Base-by-base conservation (phyloP, 1,140 invertebrate genomes). In the Megalonaias nervosa region DNA sequence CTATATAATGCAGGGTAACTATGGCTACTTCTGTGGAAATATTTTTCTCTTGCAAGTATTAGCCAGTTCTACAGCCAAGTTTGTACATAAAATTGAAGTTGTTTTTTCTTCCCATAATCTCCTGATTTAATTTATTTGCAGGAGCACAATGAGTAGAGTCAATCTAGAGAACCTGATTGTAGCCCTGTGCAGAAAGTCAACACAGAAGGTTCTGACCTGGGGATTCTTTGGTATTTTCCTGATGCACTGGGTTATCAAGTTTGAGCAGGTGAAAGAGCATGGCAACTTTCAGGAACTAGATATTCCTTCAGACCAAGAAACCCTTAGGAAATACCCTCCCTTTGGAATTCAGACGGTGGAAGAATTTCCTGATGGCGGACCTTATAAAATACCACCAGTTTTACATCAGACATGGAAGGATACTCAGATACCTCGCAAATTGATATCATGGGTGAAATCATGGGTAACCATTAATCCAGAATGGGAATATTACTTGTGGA, bases 321-420 rank as follows among this genome's bases (percentile, higher is more conserved):
- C 73, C 31, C 58, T 78, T 48, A 57, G 31, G 14, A 67, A 78
- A 12, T 78, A 67, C 48, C 65, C 70, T 17, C 76, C 76, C 13
- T 31, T 75, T 9, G 23, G 72, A 60, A 58, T 84, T 19, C 73
- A 62, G 15, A n/a, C 65, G 13, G 56, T 80, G 23, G 84, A 87
- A 80, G 67, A 71, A 58, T 83, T 86, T 70, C 85, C 86, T 5
- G 56, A 26, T 14, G 59, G 26, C 19, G 88, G 87, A 21, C 12
- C 64, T 15, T 48, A 75, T 19, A 77, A 76, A 77, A 86, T 90
- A 48, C 88, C 89, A 14, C 83, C 83, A 74, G 88, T 89, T 19
- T 87, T 90, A 61, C 89, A 90, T 68, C 89, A 90, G 67, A 88
- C 87, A 14, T 90, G 89, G 89, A 87, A 88, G 74, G 81, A 81